Percentiles rank a stretch among this genome's conserved stretches.
phyloP scores from a whole-genome alignment of 2,797 vertebrate species.

The Arnoldichthys spilopterus region DNA sequence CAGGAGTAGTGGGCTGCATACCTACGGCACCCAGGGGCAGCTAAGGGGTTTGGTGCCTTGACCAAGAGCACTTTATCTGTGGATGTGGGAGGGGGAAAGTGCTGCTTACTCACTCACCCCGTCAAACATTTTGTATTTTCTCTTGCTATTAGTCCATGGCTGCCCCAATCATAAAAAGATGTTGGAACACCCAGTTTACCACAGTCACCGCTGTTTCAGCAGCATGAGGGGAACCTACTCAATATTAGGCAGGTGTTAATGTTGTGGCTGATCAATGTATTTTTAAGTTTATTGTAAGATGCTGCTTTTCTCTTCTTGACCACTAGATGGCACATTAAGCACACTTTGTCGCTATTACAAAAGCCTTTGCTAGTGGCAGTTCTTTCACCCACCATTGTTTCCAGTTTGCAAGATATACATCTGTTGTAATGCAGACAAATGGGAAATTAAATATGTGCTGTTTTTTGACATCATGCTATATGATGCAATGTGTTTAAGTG shows the following conservation, averaged over 20 bases:
- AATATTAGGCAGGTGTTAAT: not conserved
- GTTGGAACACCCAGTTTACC: too few species aligned
- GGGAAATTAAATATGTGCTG: not conserved
- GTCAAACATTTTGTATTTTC: too few species aligned
- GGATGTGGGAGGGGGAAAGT: too few species aligned
- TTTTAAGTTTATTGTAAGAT: slow-evolving; percentile 2
- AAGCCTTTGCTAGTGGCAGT: not conserved
- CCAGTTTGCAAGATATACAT: not conserved
- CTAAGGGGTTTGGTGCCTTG: too few species aligned
- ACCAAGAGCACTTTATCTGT: too few species aligned
- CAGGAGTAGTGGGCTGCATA: too few species aligned
- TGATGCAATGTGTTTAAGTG: not conserved
- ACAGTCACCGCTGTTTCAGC: too few species aligned
- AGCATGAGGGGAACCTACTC: too few species aligned
- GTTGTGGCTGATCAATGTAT: not conserved
- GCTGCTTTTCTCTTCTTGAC: slow-evolving; percentile 30
- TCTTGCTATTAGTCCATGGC: too few species aligned
- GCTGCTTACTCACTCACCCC: too few species aligned
- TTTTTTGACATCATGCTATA: not conserved
- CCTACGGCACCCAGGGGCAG: too few species aligned
- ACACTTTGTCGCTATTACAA: not conserved
- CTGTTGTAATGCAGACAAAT: not conserved
- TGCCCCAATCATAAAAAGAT: too few species aligned
- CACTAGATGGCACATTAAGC: slow-evolving; percentile 63
- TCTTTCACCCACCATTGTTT: slow-evolving; percentile 16